Conservation (phyloP, 2,113 vertebrate genomes). For the Vireo altiloquus region DNA sequence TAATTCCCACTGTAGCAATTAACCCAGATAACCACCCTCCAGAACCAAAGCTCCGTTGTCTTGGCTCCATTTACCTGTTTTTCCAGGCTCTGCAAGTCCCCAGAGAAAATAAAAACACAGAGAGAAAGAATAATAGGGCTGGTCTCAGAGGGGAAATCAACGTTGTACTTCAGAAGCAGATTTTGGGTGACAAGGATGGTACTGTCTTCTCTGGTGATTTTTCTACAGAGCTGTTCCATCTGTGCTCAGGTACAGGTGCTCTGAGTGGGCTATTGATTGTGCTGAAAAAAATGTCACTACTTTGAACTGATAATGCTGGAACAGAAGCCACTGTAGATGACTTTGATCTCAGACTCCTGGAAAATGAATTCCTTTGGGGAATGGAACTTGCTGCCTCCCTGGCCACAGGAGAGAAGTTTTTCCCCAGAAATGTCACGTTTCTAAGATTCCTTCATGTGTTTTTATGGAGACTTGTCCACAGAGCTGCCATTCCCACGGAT, state of each 20-base stretch:
- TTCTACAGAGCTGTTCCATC: neutral
- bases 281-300: neutral
- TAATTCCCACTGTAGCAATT: conserved; percentile 7
- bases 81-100: neutral
- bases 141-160: neutral
- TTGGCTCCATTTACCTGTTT: neutral
- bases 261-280: accelerated
- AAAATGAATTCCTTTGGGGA: neutral
- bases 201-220: neutral
- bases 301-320: neutral
- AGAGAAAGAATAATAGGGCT: neutral
- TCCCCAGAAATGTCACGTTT: neutral
- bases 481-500: neutral
- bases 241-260: neutral
- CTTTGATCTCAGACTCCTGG: neutral
- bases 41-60: neutral
- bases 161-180: neutral
- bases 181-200: neutral
- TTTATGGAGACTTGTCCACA: neutral
- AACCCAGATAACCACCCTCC: neutral
- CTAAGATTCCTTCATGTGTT: accelerated
- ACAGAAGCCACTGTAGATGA: neutral
- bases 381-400: neutral
- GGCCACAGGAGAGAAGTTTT: neutral
- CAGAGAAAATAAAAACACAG: neutral